Percentiles rank a stretch among this genome's conserved stretches.
These are phyloP conservation scores for Muscicapa adusta DNA, from an alignment of 2,113 vertebrate genomes.

Conservation along the genomic window DNA sequence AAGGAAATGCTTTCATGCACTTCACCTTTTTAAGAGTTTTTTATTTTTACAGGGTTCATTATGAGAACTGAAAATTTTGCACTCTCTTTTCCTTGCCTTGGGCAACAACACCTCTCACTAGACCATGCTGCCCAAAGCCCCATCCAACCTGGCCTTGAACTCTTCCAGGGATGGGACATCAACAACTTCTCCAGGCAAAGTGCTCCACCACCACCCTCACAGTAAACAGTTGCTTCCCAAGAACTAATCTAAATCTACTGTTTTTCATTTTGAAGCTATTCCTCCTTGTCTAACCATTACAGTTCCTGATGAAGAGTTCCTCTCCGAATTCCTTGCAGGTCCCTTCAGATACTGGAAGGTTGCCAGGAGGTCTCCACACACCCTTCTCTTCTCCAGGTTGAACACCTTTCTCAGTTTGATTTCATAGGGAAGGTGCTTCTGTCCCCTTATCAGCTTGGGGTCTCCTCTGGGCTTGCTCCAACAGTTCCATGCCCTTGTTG, in stretches of 20 bases:
- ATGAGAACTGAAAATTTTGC: background rate
- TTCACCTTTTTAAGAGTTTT: background rate
- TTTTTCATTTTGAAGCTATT: background rate
- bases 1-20: background rate
- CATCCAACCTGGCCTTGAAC: background rate
- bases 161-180: background rate
- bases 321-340: rapidly evolving
- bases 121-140: background rate
- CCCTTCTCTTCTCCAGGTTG: background rate
- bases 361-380: rapidly evolving
- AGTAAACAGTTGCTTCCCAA: background rate
- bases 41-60: background rate
- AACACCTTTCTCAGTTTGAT: background rate
- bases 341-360: background rate
- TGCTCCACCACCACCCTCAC: background rate
- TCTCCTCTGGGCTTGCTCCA: background rate
- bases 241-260: background rate
- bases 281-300: background rate
- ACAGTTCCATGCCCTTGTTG: background rate
- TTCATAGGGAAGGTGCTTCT: background rate
- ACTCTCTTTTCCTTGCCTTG: background rate
- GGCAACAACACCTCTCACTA: background rate
- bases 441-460: background rate
- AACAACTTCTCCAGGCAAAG: background rate
- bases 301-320: rapidly evolving